Base-by-base conservation (phyloP, 37 sponge, comb jelly and placozoan genomes). In the Spongia lamella region DNA sequence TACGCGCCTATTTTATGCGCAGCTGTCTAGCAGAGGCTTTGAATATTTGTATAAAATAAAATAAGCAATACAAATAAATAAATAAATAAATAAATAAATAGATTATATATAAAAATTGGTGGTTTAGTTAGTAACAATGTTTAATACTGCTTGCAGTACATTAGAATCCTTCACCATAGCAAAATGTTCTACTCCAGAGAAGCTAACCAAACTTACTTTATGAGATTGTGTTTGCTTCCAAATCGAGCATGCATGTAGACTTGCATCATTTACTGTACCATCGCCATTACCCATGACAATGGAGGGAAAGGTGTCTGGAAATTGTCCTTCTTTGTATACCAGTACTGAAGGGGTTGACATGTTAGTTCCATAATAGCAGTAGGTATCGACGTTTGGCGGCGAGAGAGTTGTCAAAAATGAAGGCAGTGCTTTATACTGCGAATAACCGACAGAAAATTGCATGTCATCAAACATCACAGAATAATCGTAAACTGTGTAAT, bases 401-500 rank as follows among this genome's bases (percentile, higher is more conserved):
- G 62, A 54, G 19, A 67, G 68, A 26, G 40, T 68, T 0, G 34
- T 56, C 6, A 72, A 58, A 16, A 78, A 43, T 43, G 47, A 13
- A 5, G 47, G 47, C 9, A 43, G 9, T 9, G 9, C 61, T 26
- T 60, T 82, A 39, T 72, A 76, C 63, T 75, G 73, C 26, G 26
- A 37, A 32, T 20, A 37, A 0, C 89, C 92, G 29, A 78, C 43
- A 4, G 79, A 53, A 0, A 61, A 53, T 1, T 78, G 30, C 1
- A 79, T 65, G 51, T 76, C 83, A 7, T 17, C 9, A 21, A 94
- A 88, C 0, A 94, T 55, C 15, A 35, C 79, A 21, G 81, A 53
- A 35, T 85, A 88, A 29, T 94, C 80, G 14, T 25, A 19, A 4
- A 80, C 88, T 0, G 91, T 91, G 69, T 90, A 91, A 50, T 68